A percentile compares a stretch with the other conserved stretches of the same genome.
phyloP scores from a whole-genome alignment of 1,140 invertebrate species.

The Yoshiicerus persimilis region DNA sequence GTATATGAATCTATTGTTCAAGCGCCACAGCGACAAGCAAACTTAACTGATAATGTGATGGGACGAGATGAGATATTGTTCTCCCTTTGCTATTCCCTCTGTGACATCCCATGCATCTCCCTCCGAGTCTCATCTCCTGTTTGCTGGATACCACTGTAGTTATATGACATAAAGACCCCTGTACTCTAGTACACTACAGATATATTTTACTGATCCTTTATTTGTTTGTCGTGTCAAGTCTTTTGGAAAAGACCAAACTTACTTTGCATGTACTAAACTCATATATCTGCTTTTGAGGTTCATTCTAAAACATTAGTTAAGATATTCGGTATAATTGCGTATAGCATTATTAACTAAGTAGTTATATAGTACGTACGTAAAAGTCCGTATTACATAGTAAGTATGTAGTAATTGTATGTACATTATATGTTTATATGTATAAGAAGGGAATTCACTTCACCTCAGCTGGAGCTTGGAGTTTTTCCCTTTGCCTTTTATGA shows the following conservation, averaged over 20 bases:
- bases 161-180: no score
- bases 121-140: neutral
- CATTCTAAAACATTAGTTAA: neutral
- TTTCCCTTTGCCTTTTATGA: conserved; percentile 3
- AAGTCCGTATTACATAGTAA: no score
- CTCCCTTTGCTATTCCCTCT: neutral
- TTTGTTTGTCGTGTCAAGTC: neutral
- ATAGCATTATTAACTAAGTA: neutral
- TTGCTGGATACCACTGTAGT: neutral
- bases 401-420: neutral
- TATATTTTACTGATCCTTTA: neutral
- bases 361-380: no score
- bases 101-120: neutral
- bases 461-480: neutral
- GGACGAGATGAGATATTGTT: conserved; percentile 5
- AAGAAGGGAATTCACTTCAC: neutral
- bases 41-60: conserved; percentile 4
- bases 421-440: neutral
- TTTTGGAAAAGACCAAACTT: neutral
- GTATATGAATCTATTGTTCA: neutral
- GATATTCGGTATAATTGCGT: neutral
- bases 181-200: no score
- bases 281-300: neutral
- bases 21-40: neutral
- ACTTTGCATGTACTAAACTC: neutral